A percentile compares a stretch with the other conserved stretches of the same genome.
phyloP scores from a whole-genome alignment of 2,113 vertebrate genomes.

The mouse (Mus musculus) region DNA sequence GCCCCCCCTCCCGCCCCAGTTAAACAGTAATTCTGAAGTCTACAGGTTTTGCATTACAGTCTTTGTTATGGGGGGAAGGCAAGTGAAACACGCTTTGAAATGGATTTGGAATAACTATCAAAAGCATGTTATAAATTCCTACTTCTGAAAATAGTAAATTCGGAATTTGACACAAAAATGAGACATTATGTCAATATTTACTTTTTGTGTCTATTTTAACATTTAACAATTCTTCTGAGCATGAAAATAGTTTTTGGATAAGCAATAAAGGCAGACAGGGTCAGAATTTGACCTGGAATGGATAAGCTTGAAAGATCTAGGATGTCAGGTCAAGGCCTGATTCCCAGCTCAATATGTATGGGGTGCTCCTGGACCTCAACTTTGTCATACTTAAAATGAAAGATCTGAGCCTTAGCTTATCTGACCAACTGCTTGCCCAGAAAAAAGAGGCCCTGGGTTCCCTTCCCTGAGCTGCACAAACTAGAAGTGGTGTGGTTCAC shows the following conservation, averaged over 20 bases:
- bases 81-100: background rate
- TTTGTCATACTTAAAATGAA: background rate
- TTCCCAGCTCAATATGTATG: background rate
- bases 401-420: background rate
- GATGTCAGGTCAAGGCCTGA: background rate
- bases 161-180: constrained; percentile 23
- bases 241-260: constrained; percentile 18
- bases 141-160: constrained; percentile 24
- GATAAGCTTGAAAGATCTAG: background rate
- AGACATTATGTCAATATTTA: background rate
- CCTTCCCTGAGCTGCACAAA: background rate
- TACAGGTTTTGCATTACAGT: background rate
- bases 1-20: rapidly evolving
- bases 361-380: background rate
- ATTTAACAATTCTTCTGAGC: background rate
- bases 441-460: background rate
- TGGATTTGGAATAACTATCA: background rate
- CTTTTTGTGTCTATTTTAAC: background rate
- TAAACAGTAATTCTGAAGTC: background rate
- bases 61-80: background rate
- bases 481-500: background rate
- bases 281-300: background rate
- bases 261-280: background rate
- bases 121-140: background rate
- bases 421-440: background rate